Evolutionary conservation across 2,888 invertebrate species (phyloP), one percentile per base, ranked within the genome.

Genomic region (Rapana venosa): DNA sequence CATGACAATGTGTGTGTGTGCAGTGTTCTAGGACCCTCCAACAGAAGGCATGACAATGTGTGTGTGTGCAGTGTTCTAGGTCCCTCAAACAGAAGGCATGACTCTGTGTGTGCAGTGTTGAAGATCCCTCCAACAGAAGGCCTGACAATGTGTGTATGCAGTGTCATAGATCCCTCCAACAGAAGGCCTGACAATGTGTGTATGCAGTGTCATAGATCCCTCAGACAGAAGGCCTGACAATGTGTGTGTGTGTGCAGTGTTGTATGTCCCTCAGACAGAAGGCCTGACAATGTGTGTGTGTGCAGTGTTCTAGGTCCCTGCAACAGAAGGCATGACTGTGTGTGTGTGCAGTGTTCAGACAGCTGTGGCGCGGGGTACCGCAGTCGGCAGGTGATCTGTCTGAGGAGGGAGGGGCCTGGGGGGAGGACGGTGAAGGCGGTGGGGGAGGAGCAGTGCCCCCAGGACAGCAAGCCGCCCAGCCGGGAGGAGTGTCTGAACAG

Each of bases 281-380:
- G n/a, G 70, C 77, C 13, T 90, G 56, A 26, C 32, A 61, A n/a
- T 36, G 61, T 22, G 17, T 81, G 32, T 61, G 32, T 84, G 84
- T 15, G 56, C n/a, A 2, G 15, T 56, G n/a, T 56, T 84, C 17
- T 56, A 26, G 81, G 30, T 81, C 30, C 26, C 30, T 88, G 56
- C 85, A 30, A 70, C 20, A 79, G 35, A 88, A 8, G 74, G n/a
- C 70, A 26, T 88, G 35, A 56, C 30, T 77, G 74, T 87, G 56
- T 61, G 35, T 90, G 26, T 81, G 91, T 90, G 35, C 91, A 95
- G 95, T 95, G 95, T 87, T 94, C 94, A 74, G 92, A 93, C 20
- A 92, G 92, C 1, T 95, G 95, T 90, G 94, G 95, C 30, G 81
- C 91, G 36, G 94, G 94, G 13, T 91, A 91, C 47, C 92, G 93